These are phyloP conservation scores for Diorhabda carinulata DNA, from an alignment of 1,140 invertebrate genomes.

Conservation along the genomic window DNA sequence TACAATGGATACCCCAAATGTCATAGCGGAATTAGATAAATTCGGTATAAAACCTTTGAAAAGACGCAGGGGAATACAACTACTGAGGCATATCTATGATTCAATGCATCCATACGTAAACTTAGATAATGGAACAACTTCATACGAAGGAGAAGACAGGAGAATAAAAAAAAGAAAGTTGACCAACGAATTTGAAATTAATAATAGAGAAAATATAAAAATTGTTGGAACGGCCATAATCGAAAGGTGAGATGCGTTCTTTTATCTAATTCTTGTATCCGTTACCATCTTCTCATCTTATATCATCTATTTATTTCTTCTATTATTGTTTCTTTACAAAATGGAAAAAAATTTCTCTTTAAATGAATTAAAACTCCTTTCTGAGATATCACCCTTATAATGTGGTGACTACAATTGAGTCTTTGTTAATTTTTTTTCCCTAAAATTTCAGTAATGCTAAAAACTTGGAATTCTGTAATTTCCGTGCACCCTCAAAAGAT, in stretches of 20 bases:
- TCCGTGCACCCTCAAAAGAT: too few species aligned
- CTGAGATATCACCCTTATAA: too few species aligned
- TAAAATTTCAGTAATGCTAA: too few species aligned
- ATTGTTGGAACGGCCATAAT: conserved; percentile 25
- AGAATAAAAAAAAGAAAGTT: conserved; percentile 22
- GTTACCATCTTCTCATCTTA: too few species aligned
- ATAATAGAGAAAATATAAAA: conserved; percentile 11
- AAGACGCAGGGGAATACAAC: conserved; percentile 43
- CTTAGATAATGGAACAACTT: conserved; percentile 19
- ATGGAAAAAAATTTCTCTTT: too few species aligned
- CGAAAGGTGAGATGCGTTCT: conserved; percentile 16
- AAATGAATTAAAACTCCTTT: too few species aligned
- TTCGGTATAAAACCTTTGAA: conserved; percentile 58
- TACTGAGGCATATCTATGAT: conserved; percentile 46
- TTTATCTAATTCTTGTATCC: too few species aligned
- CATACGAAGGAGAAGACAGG: conserved; percentile 17
- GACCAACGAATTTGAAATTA: background rate
- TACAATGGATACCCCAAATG: conserved; percentile 51
- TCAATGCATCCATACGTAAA: conserved; percentile 39
- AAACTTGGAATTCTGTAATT: too few species aligned
- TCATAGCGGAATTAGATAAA: conserved; percentile 53
- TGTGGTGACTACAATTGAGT: too few species aligned
- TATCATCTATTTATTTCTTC: too few species aligned
- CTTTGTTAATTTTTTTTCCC: too few species aligned
- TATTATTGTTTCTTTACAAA: too few species aligned